Conservation (phyloP, 2,113 vertebrate genomes). For the Delphinapterus leucas region DNA sequence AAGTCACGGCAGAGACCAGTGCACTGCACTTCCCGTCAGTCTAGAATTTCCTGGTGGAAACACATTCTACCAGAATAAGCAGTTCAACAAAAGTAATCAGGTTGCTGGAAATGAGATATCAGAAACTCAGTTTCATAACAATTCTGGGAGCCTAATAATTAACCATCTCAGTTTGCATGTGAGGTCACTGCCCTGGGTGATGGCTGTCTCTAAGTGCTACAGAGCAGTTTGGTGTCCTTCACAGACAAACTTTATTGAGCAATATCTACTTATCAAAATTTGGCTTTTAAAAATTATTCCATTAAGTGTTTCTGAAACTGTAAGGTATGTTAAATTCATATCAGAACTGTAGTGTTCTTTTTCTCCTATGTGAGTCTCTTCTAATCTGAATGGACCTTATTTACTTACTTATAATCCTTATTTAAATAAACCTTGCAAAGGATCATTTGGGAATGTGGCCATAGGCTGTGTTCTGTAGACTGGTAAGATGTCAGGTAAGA, state of each 20-base stretch:
- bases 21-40: background rate
- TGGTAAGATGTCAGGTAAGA: background rate
- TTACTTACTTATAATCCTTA: conserved; percentile 4
- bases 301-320: background rate
- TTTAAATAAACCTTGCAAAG: conserved; percentile 5
- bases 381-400: background rate
- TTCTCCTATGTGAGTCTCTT: background rate
- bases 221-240: background rate
- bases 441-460: background rate
- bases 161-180: background rate
- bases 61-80: conserved; percentile 25
- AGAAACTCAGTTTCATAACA: background rate
- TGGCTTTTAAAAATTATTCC: conserved; percentile 3
- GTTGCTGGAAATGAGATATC: background rate
- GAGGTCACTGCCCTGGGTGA: background rate
- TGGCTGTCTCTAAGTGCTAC: background rate
- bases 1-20: background rate
- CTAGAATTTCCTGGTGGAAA: background rate
- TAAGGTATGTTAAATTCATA: background rate
- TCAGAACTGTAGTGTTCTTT: background rate
- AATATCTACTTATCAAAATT: background rate
- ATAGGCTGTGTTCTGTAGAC: background rate
- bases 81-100: conserved; percentile 35
- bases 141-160: background rate
- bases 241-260: background rate